Evolutionary conservation across 2,888 invertebrate species (phyloP).

Genomic region (Tribolium freemani): DNA sequence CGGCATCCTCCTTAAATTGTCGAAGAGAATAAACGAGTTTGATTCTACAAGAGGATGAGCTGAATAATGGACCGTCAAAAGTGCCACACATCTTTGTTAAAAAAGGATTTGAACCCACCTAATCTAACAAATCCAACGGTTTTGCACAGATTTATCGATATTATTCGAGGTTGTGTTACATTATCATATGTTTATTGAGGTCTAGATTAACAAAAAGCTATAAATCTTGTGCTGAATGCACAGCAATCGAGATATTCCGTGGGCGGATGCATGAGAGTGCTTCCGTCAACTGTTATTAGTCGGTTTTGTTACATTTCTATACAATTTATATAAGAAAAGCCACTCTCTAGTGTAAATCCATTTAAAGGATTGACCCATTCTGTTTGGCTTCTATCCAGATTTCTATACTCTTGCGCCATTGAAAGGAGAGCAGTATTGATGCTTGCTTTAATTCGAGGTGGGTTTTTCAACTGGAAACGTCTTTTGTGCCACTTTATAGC

Average conservation of each 20-base stretch:
- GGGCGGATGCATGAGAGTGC: slow-evolving; percentile 17
- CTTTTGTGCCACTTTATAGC: slow-evolving; percentile 24
- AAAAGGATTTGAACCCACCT: slow-evolving; percentile 26
- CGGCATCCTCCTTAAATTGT: slow-evolving; percentile 3
- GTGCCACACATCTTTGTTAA: slow-evolving; percentile 26
- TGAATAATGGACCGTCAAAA: slow-evolving; percentile 34
- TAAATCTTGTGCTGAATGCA: background rate
- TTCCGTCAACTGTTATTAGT: slow-evolving; percentile 36
- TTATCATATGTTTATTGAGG: background rate
- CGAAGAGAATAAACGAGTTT: slow-evolving; percentile 26
- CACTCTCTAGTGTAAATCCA: slow-evolving; percentile 39
- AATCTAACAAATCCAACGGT: slow-evolving; percentile 5
- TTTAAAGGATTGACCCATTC: slow-evolving; percentile 44
- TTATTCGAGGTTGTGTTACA: background rate
- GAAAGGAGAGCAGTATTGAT: slow-evolving; percentile 28
- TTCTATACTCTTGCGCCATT: slow-evolving; percentile 19
- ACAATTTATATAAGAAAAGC: slow-evolving; percentile 35
- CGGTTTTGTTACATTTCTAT: slow-evolving; percentile 26
- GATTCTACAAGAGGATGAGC: slow-evolving; percentile 29
- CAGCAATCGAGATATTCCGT: background rate
- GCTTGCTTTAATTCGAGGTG: slow-evolving; percentile 28
- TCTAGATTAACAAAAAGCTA: slow-evolving; percentile 13
- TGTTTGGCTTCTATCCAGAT: slow-evolving; percentile 43
- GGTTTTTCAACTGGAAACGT: slow-evolving; percentile 25
- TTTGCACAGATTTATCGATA: background rate